A percentile compares a stretch with the other conserved stretches of the same genome.
These are phyloP conservation scores for Anguilla obscura DNA, from an alignment of 2,797 vertebrate genomes.

Conservation along the genomic window DNA sequence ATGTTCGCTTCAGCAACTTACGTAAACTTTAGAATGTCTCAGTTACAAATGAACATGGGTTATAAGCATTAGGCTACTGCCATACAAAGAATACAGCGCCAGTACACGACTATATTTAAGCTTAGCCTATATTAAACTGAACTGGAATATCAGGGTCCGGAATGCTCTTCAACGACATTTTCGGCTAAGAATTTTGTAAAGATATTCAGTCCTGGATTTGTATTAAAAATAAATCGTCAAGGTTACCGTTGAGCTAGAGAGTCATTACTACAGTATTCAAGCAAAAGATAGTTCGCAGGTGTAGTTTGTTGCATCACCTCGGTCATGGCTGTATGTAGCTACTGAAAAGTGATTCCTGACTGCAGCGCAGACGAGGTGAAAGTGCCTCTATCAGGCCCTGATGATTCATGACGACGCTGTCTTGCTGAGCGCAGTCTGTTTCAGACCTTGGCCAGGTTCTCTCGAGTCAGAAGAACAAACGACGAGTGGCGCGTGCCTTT, in stretches of 20 bases:
- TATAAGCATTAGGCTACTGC: background rate
- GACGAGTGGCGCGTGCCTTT: background rate
- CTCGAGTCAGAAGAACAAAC: slow-evolving; percentile 7
- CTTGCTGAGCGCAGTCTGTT: slow-evolving; percentile 35
- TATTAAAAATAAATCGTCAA: background rate
- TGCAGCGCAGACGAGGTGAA: slow-evolving; percentile 33
- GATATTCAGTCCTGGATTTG: too few relatives aligned
- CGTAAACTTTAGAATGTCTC: background rate
- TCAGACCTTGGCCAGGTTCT: slow-evolving; percentile 22
- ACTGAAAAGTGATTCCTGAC: slow-evolving; percentile 28
- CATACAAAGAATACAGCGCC: background rate
- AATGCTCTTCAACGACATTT: background rate
- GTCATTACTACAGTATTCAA: background rate
- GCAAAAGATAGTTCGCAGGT: background rate
- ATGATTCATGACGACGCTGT: slow-evolving; percentile 40
- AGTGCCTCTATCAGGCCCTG: slow-evolving; percentile 41
- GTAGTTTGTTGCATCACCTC: slow-evolving; percentile 26
- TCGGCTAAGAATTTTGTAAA: background rate
- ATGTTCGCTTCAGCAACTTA: background rate
- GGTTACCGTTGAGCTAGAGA: background rate
- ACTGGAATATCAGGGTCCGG: background rate
- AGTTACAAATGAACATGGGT: background rate
- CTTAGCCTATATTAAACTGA: background rate
- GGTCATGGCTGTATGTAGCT: slow-evolving; percentile 7
- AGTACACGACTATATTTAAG: background rate